Conservation (phyloP, 2,888 invertebrate genomes). For the Mylabris sibirica region DNA sequence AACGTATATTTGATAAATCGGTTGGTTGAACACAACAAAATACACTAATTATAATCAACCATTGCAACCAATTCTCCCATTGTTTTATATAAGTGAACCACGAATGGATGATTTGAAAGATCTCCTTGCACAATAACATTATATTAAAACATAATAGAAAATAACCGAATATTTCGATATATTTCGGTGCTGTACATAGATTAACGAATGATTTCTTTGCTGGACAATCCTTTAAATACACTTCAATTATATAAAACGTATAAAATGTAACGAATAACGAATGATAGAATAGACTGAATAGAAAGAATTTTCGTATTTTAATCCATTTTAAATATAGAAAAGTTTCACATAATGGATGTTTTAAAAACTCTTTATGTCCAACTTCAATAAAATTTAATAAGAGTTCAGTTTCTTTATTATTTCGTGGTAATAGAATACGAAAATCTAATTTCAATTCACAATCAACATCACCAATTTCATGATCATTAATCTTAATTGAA, state of each 20-base stretch:
- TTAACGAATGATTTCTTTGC: constrained; percentile 33
- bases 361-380: constrained; percentile 78
- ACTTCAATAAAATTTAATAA: constrained; percentile 79
- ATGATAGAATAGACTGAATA: constrained; percentile 80
- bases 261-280: constrained; percentile 77
- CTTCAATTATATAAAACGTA: constrained; percentile 75
- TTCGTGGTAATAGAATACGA: constrained; percentile 68
- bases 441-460: constrained; percentile 80
- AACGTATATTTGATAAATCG: constrained; percentile 42
- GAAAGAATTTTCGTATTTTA: constrained; percentile 81
- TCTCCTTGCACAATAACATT: constrained; percentile 74
- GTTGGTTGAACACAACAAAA: constrained; percentile 69
- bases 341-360: constrained; percentile 86
- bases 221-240: constrained; percentile 64
- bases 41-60: constrained; percentile 77
- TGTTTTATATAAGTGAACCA: constrained; percentile 76
- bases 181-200: constrained; percentile 47
- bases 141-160: constrained; percentile 71
- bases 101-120: constrained; percentile 78
- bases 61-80: constrained; percentile 88
- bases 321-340: constrained; percentile 86
- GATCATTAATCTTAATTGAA: constrained; percentile 80
- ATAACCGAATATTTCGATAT: constrained; percentile 62
- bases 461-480: constrained; percentile 85
- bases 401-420: constrained; percentile 75